Evolutionary conservation across 2,113 vertebrate genomes (phyloP).

Genomic region (Cygnus buccinator): DNA sequence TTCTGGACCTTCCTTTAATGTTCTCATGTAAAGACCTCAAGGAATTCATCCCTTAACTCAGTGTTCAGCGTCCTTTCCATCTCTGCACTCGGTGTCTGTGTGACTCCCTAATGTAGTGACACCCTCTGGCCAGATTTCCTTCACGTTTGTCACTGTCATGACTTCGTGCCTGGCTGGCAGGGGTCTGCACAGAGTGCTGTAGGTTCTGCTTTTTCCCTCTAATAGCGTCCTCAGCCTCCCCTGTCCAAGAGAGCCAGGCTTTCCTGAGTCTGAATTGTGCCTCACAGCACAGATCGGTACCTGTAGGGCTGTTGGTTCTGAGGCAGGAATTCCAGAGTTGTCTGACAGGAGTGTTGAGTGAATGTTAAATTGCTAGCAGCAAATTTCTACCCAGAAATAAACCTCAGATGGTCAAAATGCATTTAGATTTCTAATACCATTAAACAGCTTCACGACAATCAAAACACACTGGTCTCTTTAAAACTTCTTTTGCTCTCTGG

Average conservation of each 20-base stretch:
- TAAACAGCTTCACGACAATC: conserved; percentile 34
- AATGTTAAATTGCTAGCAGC: conserved; percentile 43
- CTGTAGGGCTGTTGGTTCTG: neutral
- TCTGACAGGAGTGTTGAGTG: conserved; percentile 21
- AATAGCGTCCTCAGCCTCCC: neutral
- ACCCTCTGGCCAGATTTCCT: neutral
- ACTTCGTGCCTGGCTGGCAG: neutral
- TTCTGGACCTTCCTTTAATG: conserved; percentile 28
- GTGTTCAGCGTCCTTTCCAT: neutral
- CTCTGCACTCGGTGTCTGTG: neutral
- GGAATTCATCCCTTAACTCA: neutral
- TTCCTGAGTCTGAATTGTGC: neutral
- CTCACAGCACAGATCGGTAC: neutral
- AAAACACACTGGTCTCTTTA: conserved; percentile 12
- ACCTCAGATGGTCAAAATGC: conserved; percentile 31
- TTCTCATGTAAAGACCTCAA: neutral
- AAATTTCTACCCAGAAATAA: conserved; percentile 20
- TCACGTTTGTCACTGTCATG: neutral
- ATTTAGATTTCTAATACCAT: conserved; percentile 19
- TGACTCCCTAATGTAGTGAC: neutral
- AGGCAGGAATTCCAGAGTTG: conserved; percentile 2
- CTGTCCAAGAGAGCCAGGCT: neutral
- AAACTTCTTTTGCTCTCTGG: conserved; percentile 47
- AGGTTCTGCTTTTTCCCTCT: neutral
- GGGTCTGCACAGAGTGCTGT: neutral